A percentile compares a stretch with the other conserved stretches of the same genome.
Evolutionary conservation across 2,888 invertebrate genomes (phyloP).

Genomic region (Drosophila atripex): DNA sequence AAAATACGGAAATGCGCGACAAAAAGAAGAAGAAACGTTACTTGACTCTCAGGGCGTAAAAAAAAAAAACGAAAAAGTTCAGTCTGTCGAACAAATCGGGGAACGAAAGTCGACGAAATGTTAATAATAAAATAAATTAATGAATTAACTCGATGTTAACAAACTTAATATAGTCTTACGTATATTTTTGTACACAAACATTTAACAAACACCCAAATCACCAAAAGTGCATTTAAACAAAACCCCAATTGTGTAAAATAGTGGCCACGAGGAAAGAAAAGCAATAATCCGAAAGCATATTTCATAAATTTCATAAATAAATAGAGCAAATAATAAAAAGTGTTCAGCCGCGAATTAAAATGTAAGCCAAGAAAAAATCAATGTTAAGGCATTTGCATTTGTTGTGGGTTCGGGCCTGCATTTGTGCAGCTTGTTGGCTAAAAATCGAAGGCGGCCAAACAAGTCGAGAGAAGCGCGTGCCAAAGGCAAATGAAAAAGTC

Average conservation of each 20-base stretch:
- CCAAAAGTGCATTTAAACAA: constrained; percentile 72
- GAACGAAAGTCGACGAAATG: constrained; percentile 54
- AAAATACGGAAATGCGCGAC: constrained; percentile 74
- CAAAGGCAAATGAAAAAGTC: constrained; percentile 46
- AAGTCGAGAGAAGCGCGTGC: constrained; percentile 60
- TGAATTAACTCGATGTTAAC: constrained; percentile 33
- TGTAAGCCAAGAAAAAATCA: constrained; percentile 65
- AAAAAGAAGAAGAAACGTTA: constrained; percentile 60
- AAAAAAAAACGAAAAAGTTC: constrained; percentile 28
- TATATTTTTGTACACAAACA: constrained; percentile 54
- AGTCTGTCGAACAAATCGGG: constrained; percentile 63
- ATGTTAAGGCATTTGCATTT: constrained; percentile 40
- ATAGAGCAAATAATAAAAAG: constrained; percentile 36
- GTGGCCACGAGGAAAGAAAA: constrained; percentile 14
- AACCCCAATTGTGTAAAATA: constrained; percentile 9
- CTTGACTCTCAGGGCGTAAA: constrained; percentile 44
- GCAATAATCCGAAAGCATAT: constrained; percentile 23
- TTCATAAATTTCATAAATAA: constrained; percentile 41
- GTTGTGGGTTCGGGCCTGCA: constrained; percentile 18
- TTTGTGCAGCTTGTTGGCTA: constrained; percentile 46
- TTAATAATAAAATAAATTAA: constrained; percentile 13
- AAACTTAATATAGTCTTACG: constrained; percentile 34
- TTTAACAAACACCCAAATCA: constrained; percentile 47
- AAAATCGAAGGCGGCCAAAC: constrained; percentile 79
- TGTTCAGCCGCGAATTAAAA: constrained; percentile 48